Evolutionary conservation across 2,797 vertebrate species (phyloP).

Genomic region (Coendou prehensilis): DNA sequence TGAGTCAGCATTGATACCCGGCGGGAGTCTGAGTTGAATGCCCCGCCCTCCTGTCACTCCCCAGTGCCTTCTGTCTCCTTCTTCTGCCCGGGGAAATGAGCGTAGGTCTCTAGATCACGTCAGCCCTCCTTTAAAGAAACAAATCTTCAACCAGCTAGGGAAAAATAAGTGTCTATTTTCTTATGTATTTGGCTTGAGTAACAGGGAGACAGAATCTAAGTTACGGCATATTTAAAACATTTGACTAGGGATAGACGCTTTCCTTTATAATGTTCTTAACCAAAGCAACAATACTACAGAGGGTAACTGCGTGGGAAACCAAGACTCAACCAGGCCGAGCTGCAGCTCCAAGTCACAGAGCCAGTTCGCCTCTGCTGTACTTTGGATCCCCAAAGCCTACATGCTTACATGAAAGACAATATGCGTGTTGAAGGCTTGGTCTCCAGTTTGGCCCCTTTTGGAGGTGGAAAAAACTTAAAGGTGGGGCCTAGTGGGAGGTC

Average conservation of each 20-base stretch:
- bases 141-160: neutral
- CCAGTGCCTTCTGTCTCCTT: neutral
- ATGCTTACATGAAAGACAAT: neutral
- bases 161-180: neutral
- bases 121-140: neutral
- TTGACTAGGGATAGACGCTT: neutral
- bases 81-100: neutral
- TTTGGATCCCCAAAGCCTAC: neutral
- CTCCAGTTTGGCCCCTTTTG: neutral
- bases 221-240: slow-evolving; percentile 3
- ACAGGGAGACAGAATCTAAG: neutral
- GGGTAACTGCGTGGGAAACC: neutral
- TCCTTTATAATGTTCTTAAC: neutral
- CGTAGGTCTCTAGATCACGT: neutral
- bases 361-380: neutral
- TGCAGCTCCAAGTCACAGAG: neutral
- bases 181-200: neutral
- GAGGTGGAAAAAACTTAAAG: neutral
- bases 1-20: neutral
- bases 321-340: neutral
- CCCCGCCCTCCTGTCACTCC: neutral
- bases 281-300: neutral
- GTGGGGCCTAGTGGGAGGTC: neutral
- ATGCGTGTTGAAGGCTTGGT: neutral
- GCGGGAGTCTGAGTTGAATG: neutral